Base-by-base conservation (phyloP, 2,888 invertebrate genomes). In the Parnassius apollo region DNA sequence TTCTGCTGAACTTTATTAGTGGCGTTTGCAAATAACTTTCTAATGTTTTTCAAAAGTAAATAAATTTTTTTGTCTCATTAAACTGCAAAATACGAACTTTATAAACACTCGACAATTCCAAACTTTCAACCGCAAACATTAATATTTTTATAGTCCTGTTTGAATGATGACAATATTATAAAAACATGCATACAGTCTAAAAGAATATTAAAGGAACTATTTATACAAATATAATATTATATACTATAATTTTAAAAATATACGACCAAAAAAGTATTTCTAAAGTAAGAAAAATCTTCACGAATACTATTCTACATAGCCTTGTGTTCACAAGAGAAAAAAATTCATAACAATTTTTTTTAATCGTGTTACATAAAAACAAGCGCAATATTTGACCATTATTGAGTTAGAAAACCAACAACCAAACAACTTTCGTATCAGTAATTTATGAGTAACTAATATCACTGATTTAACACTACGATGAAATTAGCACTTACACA, bases 391-490 rank as follows among this genome's bases (percentile, higher is more conserved):
- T 45, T 9, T 42, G 45, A 10, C 49, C 18, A 35, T 22, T 4
- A 7, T 46, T 22, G 22, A 9, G 45, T 12, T 25, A 57, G 49
- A 57, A 57, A 48, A 57, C 9, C 9, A 49, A 49, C 18, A 49
- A 49, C 9, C 13, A 48, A 25, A 8, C 18, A 52, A 57, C 13
- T 48, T 49, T n/a, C 18, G 22, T 7, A 57, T 65, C 51, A 54
- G 61, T 52, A 61, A 62, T 12, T 48, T 54, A 57, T 50, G 56
- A 13, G 42, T 58, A 62, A 13, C 25, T 58, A 62, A 62, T 58
- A 62, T 62, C 58, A 62, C 58, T 54, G 54, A 45, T 58, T 62
- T 54, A 57, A 44, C 53, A 57, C 54, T 62, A 62, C 49, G 12
- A 57, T 18, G 35, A 54, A 10, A 49, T 13, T 49, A 13, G 42